Conservation (phyloP, 2,113 vertebrate species). For the Apistogramma diplotaenia region DNA sequence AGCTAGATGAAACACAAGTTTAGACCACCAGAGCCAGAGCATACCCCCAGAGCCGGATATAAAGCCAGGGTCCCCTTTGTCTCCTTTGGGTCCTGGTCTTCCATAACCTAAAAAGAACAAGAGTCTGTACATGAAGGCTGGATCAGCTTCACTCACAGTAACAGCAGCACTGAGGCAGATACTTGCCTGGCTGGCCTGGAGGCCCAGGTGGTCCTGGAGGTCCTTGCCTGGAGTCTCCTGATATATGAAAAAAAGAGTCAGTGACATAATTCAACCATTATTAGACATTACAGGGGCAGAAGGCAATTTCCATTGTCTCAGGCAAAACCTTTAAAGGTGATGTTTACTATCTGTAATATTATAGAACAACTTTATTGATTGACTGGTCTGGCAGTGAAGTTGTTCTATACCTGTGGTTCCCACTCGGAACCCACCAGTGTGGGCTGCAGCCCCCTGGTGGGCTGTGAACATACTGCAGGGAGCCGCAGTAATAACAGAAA, state of each 20-base stretch:
- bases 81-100: constrained; percentile 84
- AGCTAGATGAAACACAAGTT: not conserved
- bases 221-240: constrained; percentile 73
- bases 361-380: not conserved
- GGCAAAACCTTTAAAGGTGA: not conserved
- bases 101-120: constrained; percentile 79
- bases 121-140: not conserved
- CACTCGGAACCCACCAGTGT: too few relatives aligned
- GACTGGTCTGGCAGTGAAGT: not conserved
- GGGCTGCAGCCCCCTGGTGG: too few relatives aligned
- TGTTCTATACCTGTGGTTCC: not conserved
- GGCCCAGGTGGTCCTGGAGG: constrained; percentile 84
- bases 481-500: too few relatives aligned
- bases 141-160: not conserved
- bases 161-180: not conserved
- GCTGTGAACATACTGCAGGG: too few relatives aligned
- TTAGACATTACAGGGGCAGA: not conserved
- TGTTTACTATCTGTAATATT: not conserved
- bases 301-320: not conserved
- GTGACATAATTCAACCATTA: not conserved
- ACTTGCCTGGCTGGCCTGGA: constrained; percentile 80
- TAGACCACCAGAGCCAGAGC: not conserved
- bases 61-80: constrained; percentile 80
- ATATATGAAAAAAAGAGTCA: not conserved
- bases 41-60: constrained; percentile 84